phyloP scores from a whole-genome alignment of 2,888 invertebrate species.

The Pyrochroa serraticornis region DNA sequence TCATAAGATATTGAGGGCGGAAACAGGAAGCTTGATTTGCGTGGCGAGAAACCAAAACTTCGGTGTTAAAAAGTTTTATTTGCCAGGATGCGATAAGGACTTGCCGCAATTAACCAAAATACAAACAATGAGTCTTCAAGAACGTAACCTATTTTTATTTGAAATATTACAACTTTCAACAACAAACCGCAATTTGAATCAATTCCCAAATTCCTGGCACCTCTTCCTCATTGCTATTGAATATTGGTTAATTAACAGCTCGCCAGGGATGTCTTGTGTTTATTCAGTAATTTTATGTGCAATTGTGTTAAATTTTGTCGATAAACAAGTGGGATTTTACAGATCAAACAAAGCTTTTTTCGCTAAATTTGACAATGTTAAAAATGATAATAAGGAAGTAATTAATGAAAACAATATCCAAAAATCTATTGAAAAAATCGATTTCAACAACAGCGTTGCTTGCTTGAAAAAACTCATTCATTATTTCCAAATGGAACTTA shows the following conservation, averaged over 20 bases:
- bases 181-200: conserved; percentile 1
- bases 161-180: conserved; percentile 59
- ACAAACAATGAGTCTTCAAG: conserved; percentile 41
- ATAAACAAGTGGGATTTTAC: conserved; percentile 63
- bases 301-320: conserved; percentile 64
- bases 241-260: conserved; percentile 63
- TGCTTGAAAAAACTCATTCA: conserved; percentile 65
- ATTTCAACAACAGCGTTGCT: conserved; percentile 64
- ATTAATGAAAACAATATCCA: neutral
- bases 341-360: conserved; percentile 54
- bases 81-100: conserved; percentile 29
- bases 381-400: conserved; percentile 32
- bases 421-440: conserved; percentile 60
- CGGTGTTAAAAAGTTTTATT: conserved; percentile 35
- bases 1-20: conserved; percentile 54
- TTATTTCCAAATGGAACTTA: conserved; percentile 65
- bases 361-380: conserved; percentile 35
- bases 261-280: conserved; percentile 58
- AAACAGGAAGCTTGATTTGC: conserved; percentile 42
- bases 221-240: conserved; percentile 64
- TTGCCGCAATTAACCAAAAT: conserved; percentile 54
- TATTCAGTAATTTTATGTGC: conserved; percentile 66
- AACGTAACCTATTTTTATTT: conserved; percentile 56
- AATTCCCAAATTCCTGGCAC: conserved; percentile 65
- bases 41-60: conserved; percentile 44